A percentile compares a stretch with the other conserved stretches of the same genome.
Conservation (phyloP, 2,888 invertebrate species). For the Cabera pusaria region DNA sequence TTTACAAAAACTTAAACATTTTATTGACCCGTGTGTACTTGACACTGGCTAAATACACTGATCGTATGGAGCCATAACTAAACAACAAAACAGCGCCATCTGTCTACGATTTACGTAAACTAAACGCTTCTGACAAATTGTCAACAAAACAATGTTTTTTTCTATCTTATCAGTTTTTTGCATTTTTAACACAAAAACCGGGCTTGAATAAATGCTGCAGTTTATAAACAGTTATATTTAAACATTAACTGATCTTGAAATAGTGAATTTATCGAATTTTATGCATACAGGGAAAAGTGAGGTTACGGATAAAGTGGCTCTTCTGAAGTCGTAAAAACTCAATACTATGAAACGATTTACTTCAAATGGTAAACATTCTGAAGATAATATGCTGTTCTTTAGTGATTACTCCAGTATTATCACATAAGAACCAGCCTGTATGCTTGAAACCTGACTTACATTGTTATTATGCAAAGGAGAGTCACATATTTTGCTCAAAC, state of each 20-base stretch:
- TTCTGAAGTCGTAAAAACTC: constrained; percentile 22
- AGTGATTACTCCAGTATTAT: constrained; percentile 36
- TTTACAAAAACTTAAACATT: too few relatives aligned
- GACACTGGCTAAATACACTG: too few relatives aligned
- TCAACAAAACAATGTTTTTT: constrained; percentile 44
- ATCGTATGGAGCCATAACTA: too few relatives aligned
- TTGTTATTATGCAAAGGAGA: constrained; percentile 60
- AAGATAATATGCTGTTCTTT: constrained; percentile 34
- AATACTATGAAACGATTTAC: constrained; percentile 22
- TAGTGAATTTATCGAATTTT: constrained; percentile 20
- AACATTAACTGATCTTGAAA: constrained; percentile 1
- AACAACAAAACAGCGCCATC: too few relatives aligned
- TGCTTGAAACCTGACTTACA: constrained; percentile 48
- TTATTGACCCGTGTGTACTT: too few relatives aligned
- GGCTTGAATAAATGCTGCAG: constrained; percentile 6
- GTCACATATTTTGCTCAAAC: constrained; percentile 46
- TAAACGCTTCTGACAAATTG: constrained; percentile 45
- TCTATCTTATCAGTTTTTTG: too few relatives aligned
- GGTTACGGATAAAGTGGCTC: constrained; percentile 32
- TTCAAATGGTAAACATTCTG: constrained; percentile 46
- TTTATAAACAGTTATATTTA: constrained; percentile 6
- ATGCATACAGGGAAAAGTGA: constrained; percentile 28
- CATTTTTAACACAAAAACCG: constrained; percentile 13
- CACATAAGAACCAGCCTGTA: constrained; percentile 34
- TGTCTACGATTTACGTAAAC: constrained; percentile 23